Conservation (phyloP, 2,113 vertebrate genomes). For the Lipophrys pholis region DNA sequence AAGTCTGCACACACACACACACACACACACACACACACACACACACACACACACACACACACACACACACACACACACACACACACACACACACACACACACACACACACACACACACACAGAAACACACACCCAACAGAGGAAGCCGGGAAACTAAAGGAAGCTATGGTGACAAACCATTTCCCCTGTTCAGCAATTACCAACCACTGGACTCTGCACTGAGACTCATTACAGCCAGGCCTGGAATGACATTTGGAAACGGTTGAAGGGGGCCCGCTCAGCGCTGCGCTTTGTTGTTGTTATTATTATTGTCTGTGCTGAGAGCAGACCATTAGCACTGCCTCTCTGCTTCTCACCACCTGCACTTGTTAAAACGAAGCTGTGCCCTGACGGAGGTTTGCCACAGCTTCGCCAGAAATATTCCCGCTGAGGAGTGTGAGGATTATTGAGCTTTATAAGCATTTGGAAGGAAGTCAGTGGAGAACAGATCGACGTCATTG, state of each 20-base stretch:
- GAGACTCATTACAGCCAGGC: slow-evolving; percentile 71
- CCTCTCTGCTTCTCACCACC: slow-evolving; percentile 36
- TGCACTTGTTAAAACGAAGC: slow-evolving; percentile 18
- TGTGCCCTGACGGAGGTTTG: neutral
- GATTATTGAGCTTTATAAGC: too few species aligned
- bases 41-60: neutral
- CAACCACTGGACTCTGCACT: slow-evolving; percentile 59
- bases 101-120: neutral
- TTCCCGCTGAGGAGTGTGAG: too few species aligned
- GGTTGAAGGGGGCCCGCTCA: slow-evolving; percentile 64
- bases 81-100: slow-evolving; percentile 10
- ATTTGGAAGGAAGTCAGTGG: too few species aligned
- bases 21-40: slow-evolving; percentile 12
- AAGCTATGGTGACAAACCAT: slow-evolving; percentile 77
- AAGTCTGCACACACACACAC: slow-evolving; percentile 26
- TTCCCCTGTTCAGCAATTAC: slow-evolving; percentile 76
- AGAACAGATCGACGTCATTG: too few species aligned
- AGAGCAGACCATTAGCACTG: slow-evolving; percentile 55
- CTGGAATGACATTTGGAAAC: slow-evolving; percentile 79
- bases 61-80: neutral
- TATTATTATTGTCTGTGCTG: slow-evolving; percentile 69
- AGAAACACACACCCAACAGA: slow-evolving; percentile 6
- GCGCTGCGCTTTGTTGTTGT: slow-evolving; percentile 74
- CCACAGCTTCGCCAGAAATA: too few species aligned
- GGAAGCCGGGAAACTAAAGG: slow-evolving; percentile 65